Base-by-base conservation (phyloP, 2,113 vertebrate species). In the Corythoichthys intestinalis region DNA sequence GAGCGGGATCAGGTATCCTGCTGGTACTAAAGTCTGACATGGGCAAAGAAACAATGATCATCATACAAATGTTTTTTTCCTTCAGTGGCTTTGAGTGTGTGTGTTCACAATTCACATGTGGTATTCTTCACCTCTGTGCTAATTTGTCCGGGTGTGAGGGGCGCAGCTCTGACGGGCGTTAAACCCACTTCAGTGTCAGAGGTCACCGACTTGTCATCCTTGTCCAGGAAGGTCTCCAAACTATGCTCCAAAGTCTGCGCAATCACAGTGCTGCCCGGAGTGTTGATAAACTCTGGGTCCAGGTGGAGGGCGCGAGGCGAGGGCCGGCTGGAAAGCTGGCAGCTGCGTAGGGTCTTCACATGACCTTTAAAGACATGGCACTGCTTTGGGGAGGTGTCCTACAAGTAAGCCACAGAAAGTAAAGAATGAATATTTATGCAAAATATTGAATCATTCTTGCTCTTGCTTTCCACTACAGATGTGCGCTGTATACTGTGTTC, bases 1-100 rank as follows among this genome's bases (percentile, higher is more conserved):
- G 69, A 99, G 89, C 46, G 95, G 94, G 83, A 96, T 96, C 63
- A 96, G 88, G 81, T 96, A 99, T 61, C 96, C 94, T 15, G 96
- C 93, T 0, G 94, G 93, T 0, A 96, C 88, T 70, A 95, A 86
- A 46, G 93, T 88, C 96, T 98, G 85, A 41, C 34, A 87, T 70
- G 74, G 71, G 60, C 2, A 78, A 34, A 76, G 17, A 67, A 59
- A 74, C 0, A 58, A 70, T 47, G 11, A 34, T 47, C n/a, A 13
- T 10, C 3, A 62, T n/a, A 44, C n/a, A 11, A 62, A 20, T 62
- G 10, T 3, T n/a, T 62, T 44, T 28, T 62, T 10, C 12, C 13
- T 47, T 38, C 17, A 1, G 6, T 9, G 14, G 17, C 10, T 35
- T n/a, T 67, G 48, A 9, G 2, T 39, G 48, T 4, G 17, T 1